These are phyloP conservation scores for Pogonomyrmex californicus DNA, from an alignment of 1,140 invertebrate genomes.

Conservation along the genomic window DNA sequence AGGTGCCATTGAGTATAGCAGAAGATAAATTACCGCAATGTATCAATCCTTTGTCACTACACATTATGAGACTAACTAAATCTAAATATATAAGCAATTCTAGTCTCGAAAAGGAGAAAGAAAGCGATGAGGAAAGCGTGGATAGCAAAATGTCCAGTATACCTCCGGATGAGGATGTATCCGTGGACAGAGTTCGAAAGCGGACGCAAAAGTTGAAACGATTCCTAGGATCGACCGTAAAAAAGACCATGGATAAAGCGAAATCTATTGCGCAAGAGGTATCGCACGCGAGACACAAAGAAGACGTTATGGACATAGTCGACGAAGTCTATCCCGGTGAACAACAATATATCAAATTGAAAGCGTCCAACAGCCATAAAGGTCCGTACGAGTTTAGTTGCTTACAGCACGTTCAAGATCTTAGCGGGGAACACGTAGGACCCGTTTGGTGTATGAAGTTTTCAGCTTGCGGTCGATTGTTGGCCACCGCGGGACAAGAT, in stretches of 20 bases:
- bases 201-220: slow-evolving; percentile 90
- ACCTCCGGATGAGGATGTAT: slow-evolving; percentile 88
- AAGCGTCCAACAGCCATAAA: slow-evolving; percentile 97
- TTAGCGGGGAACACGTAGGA: slow-evolving; percentile 94
- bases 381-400: slow-evolving; percentile 98
- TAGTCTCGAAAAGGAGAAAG: slow-evolving; percentile 91
- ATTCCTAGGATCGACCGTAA: slow-evolving; percentile 94
- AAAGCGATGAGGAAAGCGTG: slow-evolving; percentile 95
- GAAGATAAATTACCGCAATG: slow-evolving; percentile 96
- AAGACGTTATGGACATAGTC: slow-evolving; percentile 94
- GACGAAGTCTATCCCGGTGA: slow-evolving; percentile 93
- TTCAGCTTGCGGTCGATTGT: slow-evolving; percentile 95
- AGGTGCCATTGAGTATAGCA: slow-evolving; percentile 95
- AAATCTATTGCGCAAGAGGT: slow-evolving; percentile 96
- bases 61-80: slow-evolving; percentile 96
- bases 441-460: slow-evolving; percentile 99
- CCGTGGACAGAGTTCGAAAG: slow-evolving; percentile 86
- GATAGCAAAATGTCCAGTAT: slow-evolving; percentile 91
- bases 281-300: slow-evolving; percentile 94
- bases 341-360: slow-evolving; percentile 94
- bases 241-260: slow-evolving; percentile 96
- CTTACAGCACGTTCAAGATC: slow-evolving; percentile 90
- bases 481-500: slow-evolving; percentile 99
- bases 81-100: slow-evolving; percentile 95
- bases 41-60: slow-evolving; percentile 95